A percentile compares a stretch with the other conserved stretches of the same genome.
Evolutionary conservation across 2,888 invertebrate genomes (phyloP).

Genomic region (Eupithecia abbreviata): DNA sequence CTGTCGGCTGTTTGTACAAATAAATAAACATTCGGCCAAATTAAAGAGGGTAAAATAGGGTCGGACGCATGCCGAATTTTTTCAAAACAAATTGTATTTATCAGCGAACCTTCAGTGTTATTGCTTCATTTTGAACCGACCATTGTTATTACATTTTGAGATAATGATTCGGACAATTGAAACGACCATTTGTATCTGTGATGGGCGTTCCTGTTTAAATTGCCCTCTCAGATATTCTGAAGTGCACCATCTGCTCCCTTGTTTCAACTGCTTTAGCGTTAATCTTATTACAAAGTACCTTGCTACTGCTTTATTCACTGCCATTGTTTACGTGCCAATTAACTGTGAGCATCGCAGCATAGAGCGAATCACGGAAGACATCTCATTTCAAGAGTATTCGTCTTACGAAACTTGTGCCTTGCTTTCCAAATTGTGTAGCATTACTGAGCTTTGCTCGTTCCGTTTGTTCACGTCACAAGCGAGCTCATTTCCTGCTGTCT

Average conservation of each 20-base stretch:
- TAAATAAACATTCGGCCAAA: slow-evolving; percentile 76
- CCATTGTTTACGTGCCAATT: slow-evolving; percentile 17
- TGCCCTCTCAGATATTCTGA: slow-evolving; percentile 9
- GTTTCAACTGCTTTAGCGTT: not conserved
- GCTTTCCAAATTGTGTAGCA: slow-evolving; percentile 14
- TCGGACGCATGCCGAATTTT: slow-evolving; percentile 51
- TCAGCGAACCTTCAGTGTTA: slow-evolving; percentile 49
- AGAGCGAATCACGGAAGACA: slow-evolving; percentile 12
- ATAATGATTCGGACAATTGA: slow-evolving; percentile 39
- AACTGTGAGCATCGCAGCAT: slow-evolving; percentile 13
- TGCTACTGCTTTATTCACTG: slow-evolving; percentile 5
- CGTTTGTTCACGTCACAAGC: slow-evolving; percentile 26
- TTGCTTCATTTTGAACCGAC: slow-evolving; percentile 51
- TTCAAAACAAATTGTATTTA: slow-evolving; percentile 56
- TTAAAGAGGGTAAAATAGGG: slow-evolving; percentile 67
- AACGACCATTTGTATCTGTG: slow-evolving; percentile 20
- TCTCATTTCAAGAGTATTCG: slow-evolving; percentile 13
- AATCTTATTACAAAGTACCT: slow-evolving; percentile 16
- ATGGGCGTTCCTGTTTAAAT: slow-evolving; percentile 4
- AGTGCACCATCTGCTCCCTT: slow-evolving; percentile 1
- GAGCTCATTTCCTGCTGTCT: slow-evolving; percentile 36
- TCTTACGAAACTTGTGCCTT: slow-evolving; percentile 17
- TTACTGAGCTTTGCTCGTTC: slow-evolving; percentile 14
- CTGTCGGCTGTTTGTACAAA: slow-evolving; percentile 66
- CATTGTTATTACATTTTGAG: slow-evolving; percentile 38